phyloP scores from a whole-genome alignment of 2,113 vertebrate genomes.

The Casuarius casuarius region DNA sequence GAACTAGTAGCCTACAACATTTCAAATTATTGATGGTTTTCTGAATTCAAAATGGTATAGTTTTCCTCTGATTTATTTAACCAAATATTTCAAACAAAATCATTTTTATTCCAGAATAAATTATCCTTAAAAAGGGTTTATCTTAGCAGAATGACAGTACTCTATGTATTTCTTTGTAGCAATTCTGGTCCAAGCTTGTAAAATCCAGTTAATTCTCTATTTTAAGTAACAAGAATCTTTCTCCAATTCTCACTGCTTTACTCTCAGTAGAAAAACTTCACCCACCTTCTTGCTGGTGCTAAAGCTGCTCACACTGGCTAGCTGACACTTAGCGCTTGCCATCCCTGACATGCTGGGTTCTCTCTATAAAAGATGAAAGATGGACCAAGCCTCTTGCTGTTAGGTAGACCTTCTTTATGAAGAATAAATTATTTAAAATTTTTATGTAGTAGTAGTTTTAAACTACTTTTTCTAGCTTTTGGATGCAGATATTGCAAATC shows the following conservation, averaged over 20 bases:
- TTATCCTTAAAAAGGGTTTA: background rate
- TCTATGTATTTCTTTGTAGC: background rate
- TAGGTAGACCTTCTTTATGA: background rate
- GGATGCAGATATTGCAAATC: background rate
- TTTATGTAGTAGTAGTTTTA: background rate
- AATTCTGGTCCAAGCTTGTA: background rate
- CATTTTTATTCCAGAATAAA: background rate
- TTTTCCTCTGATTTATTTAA: background rate
- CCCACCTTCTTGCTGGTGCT: background rate
- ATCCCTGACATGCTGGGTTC: background rate
- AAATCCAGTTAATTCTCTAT: background rate
- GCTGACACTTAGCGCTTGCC: background rate
- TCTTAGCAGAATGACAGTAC: background rate
- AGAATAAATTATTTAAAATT: background rate
- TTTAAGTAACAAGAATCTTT: background rate
- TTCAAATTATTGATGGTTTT: background rate
- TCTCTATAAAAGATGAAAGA: background rate
- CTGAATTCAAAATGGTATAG: background rate
- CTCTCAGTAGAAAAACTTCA: background rate
- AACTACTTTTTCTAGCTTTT: background rate
- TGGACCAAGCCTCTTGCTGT: background rate
- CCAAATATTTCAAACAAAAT: background rate
- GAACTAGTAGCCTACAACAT: background rate
- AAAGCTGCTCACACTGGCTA: background rate
- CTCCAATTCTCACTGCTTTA: background rate